Evolutionary conservation across 2,888 invertebrate species (phyloP).

Genomic region (Aphidius colemani): DNA sequence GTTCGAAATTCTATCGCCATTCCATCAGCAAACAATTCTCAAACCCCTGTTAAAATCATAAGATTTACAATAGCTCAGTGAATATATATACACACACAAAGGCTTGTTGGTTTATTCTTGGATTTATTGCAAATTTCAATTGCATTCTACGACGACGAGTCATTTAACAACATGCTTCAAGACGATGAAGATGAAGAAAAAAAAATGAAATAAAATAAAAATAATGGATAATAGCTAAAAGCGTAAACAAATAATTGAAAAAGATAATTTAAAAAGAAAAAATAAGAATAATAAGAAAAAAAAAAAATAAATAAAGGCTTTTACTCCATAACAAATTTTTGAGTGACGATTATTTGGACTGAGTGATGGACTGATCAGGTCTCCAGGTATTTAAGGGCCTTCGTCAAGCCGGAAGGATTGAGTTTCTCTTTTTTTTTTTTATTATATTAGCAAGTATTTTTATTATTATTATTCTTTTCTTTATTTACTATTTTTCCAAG

Average conservation of each 20-base stretch:
- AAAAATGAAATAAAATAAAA: no score
- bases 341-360: no score
- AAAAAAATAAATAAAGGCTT: conserved; percentile 18
- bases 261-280: no score
- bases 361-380: neutral
- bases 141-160: conserved; percentile 18
- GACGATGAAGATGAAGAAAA: neutral
- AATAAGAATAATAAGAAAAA: no score
- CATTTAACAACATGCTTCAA: conserved; percentile 5
- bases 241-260: no score
- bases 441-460: conserved; percentile 10
- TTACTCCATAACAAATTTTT: neutral
- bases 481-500: conserved; percentile 18
- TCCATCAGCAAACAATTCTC: conserved; percentile 22
- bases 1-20: no score
- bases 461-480: conserved; percentile 13
- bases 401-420: conserved; percentile 27
- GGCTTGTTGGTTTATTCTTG: neutral
- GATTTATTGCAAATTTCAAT: neutral
- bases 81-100: conserved; percentile 3
- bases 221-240: no score
- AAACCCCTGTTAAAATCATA: conserved; percentile 24
- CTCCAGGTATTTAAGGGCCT: neutral
- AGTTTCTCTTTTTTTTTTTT: conserved; percentile 29
- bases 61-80: conserved; percentile 27